Conservation (phyloP, 2,888 invertebrate species). For the Lordiphosa fenestrarum region DNA sequence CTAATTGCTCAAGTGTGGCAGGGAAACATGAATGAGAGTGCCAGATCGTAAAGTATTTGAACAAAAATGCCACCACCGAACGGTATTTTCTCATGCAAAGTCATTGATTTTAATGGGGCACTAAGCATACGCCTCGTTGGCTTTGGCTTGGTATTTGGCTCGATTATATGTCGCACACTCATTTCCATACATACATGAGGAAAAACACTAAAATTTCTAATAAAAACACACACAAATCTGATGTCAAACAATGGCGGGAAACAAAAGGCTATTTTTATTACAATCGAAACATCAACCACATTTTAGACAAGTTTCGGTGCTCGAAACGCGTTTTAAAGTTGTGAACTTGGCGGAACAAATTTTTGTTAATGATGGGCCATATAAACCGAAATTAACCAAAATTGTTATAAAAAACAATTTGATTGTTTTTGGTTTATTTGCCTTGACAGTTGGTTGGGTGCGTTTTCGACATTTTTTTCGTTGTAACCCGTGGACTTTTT, state of each 20-base stretch:
- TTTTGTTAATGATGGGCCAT: constrained; percentile 65
- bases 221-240: constrained; percentile 36
- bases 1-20: constrained; percentile 52
- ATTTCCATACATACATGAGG: constrained; percentile 47
- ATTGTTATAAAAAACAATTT: constrained; percentile 64
- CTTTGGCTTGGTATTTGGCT: constrained; percentile 39
- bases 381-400: constrained; percentile 66
- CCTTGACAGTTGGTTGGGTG: constrained; percentile 7
- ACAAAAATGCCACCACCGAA: constrained; percentile 40
- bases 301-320: constrained; percentile 40
- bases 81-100: constrained; percentile 49
- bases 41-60: constrained; percentile 50
- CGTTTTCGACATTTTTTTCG: constrained; percentile 15
- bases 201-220: constrained; percentile 47
- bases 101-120: constrained; percentile 68
- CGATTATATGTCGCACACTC: constrained; percentile 22
- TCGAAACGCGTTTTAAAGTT: constrained; percentile 56
- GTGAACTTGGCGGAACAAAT: constrained; percentile 70
- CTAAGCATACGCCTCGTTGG: constrained; percentile 72
- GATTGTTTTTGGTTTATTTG: constrained; percentile 37
- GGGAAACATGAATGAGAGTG: constrained; percentile 29
- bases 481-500: constrained; percentile 26
- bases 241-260: constrained; percentile 10
- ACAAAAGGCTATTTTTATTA: constrained; percentile 50
- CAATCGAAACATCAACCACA: constrained; percentile 44